A percentile compares a stretch with the other conserved stretches of the same genome.
Conservation (phyloP, 1,140 invertebrate genomes). For the Apocrypta bakeri region DNA sequence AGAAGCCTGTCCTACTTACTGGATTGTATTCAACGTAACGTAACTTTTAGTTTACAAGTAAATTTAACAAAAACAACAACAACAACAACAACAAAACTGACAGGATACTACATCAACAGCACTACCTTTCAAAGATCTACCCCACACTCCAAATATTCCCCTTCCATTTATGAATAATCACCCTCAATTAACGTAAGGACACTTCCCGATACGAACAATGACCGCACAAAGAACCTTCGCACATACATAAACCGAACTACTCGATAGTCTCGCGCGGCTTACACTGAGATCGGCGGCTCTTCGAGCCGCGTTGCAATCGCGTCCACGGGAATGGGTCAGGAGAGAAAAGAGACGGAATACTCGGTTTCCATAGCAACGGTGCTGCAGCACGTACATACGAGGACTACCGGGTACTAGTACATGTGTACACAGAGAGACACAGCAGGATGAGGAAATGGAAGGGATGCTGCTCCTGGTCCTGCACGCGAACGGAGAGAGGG, state of each 20-base stretch:
- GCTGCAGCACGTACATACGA: constrained; percentile 53
- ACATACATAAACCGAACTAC: neutral
- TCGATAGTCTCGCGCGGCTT: constrained; percentile 15
- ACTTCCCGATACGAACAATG: neutral
- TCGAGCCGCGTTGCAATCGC: constrained; percentile 37
- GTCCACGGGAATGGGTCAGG: constrained; percentile 49
- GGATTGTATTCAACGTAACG: no score
- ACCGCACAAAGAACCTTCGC: neutral
- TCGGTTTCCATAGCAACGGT: constrained; percentile 67
- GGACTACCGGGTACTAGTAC: constrained; percentile 23
- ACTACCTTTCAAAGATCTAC: no score
- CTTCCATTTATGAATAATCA: no score
- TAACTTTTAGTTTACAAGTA: no score
- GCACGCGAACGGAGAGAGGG: neutral
- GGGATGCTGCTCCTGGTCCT: constrained; percentile 20
- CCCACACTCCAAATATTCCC: no score
- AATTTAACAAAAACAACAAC: no score
- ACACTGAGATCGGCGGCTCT: constrained; percentile 17
- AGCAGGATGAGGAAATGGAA: neutral
- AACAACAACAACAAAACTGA: no score
- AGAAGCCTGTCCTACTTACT: no score
- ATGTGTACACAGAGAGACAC: constrained; percentile 41
- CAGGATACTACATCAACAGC: no score
- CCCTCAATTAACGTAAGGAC: no score
- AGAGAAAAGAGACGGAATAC: constrained; percentile 46